A percentile compares a stretch with the other conserved stretches of the same genome.
These are phyloP conservation scores for Perca fluviatilis DNA, from an alignment of 2,113 vertebrate genomes.

Conservation along the genomic window DNA sequence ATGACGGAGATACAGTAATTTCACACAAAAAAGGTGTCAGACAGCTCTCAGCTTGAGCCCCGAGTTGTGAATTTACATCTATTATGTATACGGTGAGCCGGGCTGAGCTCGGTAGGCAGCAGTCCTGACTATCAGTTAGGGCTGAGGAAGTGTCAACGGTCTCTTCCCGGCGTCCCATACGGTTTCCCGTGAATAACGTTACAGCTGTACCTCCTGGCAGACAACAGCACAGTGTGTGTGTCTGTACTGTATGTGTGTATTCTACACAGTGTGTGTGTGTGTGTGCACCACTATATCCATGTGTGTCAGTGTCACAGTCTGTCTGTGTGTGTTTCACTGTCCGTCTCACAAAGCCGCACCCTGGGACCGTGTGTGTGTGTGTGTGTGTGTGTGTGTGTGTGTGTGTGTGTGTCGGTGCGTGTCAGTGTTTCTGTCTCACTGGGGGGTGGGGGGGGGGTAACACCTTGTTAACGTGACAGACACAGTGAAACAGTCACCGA, in stretches of 20 bases:
- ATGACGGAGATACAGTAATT: constrained; percentile 21
- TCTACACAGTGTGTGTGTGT: not conserved
- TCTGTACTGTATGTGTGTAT: not conserved
- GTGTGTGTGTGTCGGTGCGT: not conserved
- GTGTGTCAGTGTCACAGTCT: not conserved
- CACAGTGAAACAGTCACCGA: constrained; percentile 57
- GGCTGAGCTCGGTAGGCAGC: constrained; percentile 46
- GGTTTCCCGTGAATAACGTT: constrained; percentile 58
- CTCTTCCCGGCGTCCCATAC: constrained; percentile 45
- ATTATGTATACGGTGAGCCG: constrained; percentile 67
- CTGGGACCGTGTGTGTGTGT: constrained; percentile 1
- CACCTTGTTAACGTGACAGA: constrained; percentile 77
- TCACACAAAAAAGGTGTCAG: constrained; percentile 40
- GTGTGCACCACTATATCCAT: not conserved
- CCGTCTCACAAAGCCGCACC: constrained; percentile 30
- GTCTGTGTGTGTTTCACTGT: not conserved
- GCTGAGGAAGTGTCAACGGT: constrained; percentile 68
- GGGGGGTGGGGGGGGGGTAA: constrained; percentile 34
- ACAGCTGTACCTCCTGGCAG: constrained; percentile 54
- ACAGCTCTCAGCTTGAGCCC: constrained; percentile 34
- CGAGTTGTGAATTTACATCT: constrained; percentile 61
- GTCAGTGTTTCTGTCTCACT: not conserved
- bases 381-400: not conserved
- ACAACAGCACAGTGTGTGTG: constrained; percentile 33
- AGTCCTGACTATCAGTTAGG: constrained; percentile 55